Evolutionary conservation across 37 sponge, comb jelly and placozoan genomes (phyloP).

Genomic region (Cliona cf. orientalis): DNA sequence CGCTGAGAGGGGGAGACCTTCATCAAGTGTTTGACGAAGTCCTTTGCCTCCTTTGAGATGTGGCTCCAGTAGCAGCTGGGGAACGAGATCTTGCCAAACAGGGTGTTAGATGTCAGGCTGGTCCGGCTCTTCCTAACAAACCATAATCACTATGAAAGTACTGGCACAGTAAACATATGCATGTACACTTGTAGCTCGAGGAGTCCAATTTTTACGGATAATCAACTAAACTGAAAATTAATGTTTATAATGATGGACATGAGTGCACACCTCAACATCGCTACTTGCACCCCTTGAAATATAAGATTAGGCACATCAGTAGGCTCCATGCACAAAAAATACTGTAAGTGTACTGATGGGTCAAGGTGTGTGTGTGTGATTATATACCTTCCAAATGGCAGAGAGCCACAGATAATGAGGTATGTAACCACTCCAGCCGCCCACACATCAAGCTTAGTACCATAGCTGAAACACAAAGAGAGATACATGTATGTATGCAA

Average conservation of each 20-base stretch:
- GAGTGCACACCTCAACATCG: no score
- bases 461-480: conserved; percentile 54
- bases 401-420: conserved; percentile 75
- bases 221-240: no score
- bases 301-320: no score
- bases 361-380: no score
- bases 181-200: not conserved
- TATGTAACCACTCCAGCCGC: conserved; percentile 86
- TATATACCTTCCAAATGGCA: conserved; percentile 69
- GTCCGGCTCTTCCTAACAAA: conserved; percentile 16
- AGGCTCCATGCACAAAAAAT: no score
- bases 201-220: no score
- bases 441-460: conserved; percentile 87
- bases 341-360: no score
- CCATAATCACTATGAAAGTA: not conserved
- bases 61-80: conserved; percentile 25
- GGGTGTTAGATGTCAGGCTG: not conserved
- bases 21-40: conserved; percentile 71
- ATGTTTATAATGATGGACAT: no score
- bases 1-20: conserved; percentile 59
- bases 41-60: conserved; percentile 38
- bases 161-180: not conserved
- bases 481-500: not conserved
- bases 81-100: conserved; percentile 10
- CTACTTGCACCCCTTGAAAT: no score